Base-by-base conservation (phyloP, 1,140 invertebrate genomes). In the Drosophila melanica region DNA sequence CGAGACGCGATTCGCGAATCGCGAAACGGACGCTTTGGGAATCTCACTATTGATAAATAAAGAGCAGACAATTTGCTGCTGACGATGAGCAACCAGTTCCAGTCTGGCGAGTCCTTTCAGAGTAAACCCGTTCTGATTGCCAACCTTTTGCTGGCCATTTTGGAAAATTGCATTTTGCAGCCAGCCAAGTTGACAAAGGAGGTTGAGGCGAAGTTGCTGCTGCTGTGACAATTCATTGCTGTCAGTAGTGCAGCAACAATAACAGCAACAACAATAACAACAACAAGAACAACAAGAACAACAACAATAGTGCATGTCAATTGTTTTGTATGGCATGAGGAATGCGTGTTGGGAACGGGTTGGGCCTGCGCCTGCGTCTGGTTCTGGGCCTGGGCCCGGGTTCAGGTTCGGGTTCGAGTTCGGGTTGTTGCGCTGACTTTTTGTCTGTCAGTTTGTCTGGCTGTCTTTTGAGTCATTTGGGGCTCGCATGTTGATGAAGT, bases 271-370 rank as follows among this genome's bases (percentile, higher is more conserved):
- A 58, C 60, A 44, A 33, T 41, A 63, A 50, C 75, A 66, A 47
- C 45, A 45, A 11, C 42, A 30, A 23, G 60, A 66, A 5, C 55
- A 63, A 39, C 54, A 41, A 20, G 44, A 66, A 33, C 63, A 63
- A 41, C 67, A 77, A 48, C 79, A 66, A 89, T 77, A 87, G 84
- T 80, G 76, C 84, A 82, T 89, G 84, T 89, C 84, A 87, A 89
- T 87, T 87, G 84, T 87, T 89, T 79, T 89, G 84, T 90, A 76
- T 86, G 86, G 81, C 86, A 90, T 59, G 63, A 81, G 81, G 86
- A 90, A 90, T 90, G 86, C 85, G 77, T 90, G 85, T 85, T 87
- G 84, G 47, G 74, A 82, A 84, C 79, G 70, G 30, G 80, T 84
- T 84, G 71, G 45, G 48, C 14, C 47, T n/a, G 45, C 35, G 35